Evolutionary conservation across 1,140 invertebrate species (phyloP).

Genomic region (Hyphantria cunea): DNA sequence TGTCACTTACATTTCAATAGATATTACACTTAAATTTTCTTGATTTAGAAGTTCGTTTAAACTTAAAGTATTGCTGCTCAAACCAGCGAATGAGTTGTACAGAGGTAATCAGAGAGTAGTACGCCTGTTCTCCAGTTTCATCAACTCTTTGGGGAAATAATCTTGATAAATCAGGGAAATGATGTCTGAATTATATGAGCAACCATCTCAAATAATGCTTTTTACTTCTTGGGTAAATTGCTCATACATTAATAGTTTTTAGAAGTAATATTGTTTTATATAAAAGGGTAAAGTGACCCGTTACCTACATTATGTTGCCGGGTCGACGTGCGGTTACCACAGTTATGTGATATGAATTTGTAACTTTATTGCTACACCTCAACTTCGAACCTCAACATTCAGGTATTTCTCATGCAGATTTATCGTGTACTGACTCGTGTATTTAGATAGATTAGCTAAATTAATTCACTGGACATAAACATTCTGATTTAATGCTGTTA

Average conservation of each 20-base stretch:
- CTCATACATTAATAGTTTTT: slow-evolving; percentile 4
- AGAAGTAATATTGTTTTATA: slow-evolving; percentile 5
- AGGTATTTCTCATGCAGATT: slow-evolving; percentile 23
- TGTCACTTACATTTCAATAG: no score
- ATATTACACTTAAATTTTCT: no score
- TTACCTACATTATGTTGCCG: slow-evolving; percentile 17
- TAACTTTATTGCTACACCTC: slow-evolving; percentile 17
- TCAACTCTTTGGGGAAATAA: neutral
- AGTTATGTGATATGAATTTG: slow-evolving; percentile 24
- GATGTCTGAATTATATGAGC: slow-evolving; percentile 1
- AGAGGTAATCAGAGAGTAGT: slow-evolving; percentile 1
- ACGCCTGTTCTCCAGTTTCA: neutral
- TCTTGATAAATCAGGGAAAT: slow-evolving; percentile 1
- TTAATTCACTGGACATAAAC: neutral
- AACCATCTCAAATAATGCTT: neutral
- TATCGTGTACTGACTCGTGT: neutral
- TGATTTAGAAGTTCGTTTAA: neutral
- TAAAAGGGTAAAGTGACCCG: slow-evolving; percentile 4
- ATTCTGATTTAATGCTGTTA: neutral
- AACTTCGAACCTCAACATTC: slow-evolving; percentile 9
- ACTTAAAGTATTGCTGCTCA: neutral
- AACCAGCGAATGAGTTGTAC: neutral
- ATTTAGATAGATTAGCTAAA: neutral
- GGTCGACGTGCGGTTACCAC: slow-evolving; percentile 17
- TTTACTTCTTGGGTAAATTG: neutral